Evolutionary conservation across 2,888 invertebrate species (phyloP).

Genomic region (Sepiola atlantica): DNA sequence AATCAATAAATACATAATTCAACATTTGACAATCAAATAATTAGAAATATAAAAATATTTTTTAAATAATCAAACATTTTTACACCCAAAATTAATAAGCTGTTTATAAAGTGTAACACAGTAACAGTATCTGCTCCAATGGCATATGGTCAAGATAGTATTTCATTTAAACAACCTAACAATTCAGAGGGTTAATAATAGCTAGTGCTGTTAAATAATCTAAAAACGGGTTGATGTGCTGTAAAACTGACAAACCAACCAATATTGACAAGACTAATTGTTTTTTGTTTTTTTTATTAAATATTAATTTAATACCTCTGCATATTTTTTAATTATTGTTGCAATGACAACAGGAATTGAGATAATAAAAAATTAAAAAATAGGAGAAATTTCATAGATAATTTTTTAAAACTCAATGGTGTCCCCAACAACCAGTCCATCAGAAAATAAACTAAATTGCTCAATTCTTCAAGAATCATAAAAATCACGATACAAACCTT

Average conservation of each 20-base stretch:
- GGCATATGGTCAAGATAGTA: background rate
- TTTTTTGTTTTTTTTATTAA: too few relatives aligned
- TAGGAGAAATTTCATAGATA: background rate
- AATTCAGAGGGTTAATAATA: background rate
- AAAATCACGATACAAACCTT: slow-evolving; percentile 63
- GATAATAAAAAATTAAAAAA: background rate
- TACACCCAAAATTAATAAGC: too few relatives aligned
- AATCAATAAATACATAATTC: too few relatives aligned
- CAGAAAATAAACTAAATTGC: background rate
- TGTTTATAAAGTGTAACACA: too few relatives aligned
- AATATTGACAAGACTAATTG: background rate
- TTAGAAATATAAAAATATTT: too few relatives aligned
- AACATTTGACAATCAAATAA: too few relatives aligned
- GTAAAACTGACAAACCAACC: too few relatives aligned
- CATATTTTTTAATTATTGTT: background rate
- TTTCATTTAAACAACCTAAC: background rate
- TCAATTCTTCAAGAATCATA: background rate
- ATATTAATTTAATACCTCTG: background rate
- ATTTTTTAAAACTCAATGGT: background rate
- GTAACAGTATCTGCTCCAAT: background rate
- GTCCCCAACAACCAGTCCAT: background rate
- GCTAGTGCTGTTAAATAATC: background rate
- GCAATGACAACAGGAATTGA: background rate
- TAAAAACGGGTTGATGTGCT: too few relatives aligned
- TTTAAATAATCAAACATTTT: too few relatives aligned